These are phyloP conservation scores for Spilarctia lutea DNA, from an alignment of 2,888 invertebrate genomes.

Conservation along the genomic window DNA sequence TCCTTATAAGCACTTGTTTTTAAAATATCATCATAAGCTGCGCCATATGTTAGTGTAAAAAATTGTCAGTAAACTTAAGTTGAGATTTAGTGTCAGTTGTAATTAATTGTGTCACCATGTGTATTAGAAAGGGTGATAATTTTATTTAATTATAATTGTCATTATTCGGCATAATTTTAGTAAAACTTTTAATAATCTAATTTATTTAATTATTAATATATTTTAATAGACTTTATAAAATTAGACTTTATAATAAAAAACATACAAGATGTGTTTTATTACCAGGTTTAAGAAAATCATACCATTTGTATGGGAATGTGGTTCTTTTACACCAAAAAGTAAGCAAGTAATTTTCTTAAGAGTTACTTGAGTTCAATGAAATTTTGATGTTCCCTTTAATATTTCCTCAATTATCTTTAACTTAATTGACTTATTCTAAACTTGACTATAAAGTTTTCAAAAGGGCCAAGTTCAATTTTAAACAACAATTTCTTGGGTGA, in stretches of 20 bases:
- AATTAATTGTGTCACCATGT: not conserved
- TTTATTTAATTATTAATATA: no score
- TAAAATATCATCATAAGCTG: not conserved
- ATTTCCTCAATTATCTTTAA: slow-evolving; percentile 25
- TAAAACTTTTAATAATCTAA: no score
- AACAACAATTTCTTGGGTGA: not conserved
- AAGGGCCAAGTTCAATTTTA: slow-evolving; percentile 1
- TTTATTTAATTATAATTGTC: not conserved
- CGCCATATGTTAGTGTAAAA: not conserved
- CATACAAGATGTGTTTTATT: not conserved
- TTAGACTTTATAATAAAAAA: not conserved
- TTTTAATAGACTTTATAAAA: not conserved
- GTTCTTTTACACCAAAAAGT: slow-evolving; percentile 16
- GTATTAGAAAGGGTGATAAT: not conserved
- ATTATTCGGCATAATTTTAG: not conserved
- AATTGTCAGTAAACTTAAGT: no score
- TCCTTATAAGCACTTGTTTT: no score
- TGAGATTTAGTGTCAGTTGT: not conserved
- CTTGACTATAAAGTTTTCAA: slow-evolving; percentile 17
- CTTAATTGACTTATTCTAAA: slow-evolving; percentile 1
- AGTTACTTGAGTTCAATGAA: slow-evolving; percentile 30
- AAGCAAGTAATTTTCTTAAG: slow-evolving; percentile 27
- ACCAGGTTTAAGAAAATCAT: not conserved
- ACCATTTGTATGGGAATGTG: slow-evolving; percentile 17
- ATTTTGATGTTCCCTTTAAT: slow-evolving; percentile 26